Base-by-base conservation (phyloP, 2,797 vertebrate species). In the Scarus forsteni region DNA sequence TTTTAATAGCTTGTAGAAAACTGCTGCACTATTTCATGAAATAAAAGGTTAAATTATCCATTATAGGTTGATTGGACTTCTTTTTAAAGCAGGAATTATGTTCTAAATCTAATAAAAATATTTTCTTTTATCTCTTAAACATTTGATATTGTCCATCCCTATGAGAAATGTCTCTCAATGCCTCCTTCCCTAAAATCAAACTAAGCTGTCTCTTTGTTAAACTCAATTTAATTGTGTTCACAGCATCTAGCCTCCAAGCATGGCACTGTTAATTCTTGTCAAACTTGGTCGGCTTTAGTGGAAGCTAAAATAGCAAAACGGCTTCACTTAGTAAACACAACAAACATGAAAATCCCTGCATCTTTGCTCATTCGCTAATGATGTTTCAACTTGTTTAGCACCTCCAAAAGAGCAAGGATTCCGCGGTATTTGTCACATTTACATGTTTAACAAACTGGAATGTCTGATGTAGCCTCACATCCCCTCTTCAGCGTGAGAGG, bases 221-320 rank as follows among this genome's bases (percentile, higher is more conserved):
- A 70, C 35, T 54, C 70, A 10, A 59, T 58, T 63, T 77, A 77
- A 79, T 77, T 81, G 55, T 85, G 78, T 86, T 85, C 81, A 79
- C 70, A 1, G 64, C 64, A 42, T 51, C 18, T 59, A 16, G 51
- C 64, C 45, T 42, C 7, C 49, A 55, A 74, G 48, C n/a, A 50
- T 44, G 1, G 27, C 35, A 9, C 6, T 38, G 8, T 15, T 65
- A 19, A 59, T 71, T 65, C 16, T 62, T 54, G 64, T 62, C 68
- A 83, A 70, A 61, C 60, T 51, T 73, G 57, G 51, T 45, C 19
- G 77, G 69, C 75, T 73, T 53, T 66, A 79, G 62, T 19, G 44
- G 60, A 43, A 52, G 38, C 81, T 76, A 50, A 67, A 84, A 76
- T 3, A 54, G 57, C 34, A 43, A 82, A 51, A 73, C 52, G 59